Conservation (phyloP, 1,140 invertebrate genomes). For the Druon quercuslanigerum region DNA sequence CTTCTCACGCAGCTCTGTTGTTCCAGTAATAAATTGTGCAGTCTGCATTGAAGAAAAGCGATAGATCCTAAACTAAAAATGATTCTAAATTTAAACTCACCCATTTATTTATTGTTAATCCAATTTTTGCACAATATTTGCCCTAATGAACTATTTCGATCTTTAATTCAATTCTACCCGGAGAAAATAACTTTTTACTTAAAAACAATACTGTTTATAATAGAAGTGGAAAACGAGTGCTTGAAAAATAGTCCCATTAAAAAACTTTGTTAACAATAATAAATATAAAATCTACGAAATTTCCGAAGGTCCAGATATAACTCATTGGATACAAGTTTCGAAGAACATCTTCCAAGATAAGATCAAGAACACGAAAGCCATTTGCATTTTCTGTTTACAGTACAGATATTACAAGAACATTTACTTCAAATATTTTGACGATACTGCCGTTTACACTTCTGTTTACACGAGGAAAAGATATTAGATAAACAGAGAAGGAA, state of each 20-base stretch:
- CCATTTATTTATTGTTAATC: not conserved
- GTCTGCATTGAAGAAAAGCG: not conserved
- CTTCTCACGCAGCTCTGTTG: not conserved
- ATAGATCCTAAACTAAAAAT: slow-evolving; percentile 10
- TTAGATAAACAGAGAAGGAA: no score
- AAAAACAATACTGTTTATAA: not conserved
- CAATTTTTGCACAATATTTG: not conserved
- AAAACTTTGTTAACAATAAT: not conserved
- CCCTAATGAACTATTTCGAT: not conserved
- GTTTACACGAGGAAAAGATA: no score
- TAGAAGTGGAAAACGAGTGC: not conserved
- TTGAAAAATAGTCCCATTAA: not conserved
- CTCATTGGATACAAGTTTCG: not conserved
- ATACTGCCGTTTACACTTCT: not conserved
- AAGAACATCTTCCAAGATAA: not conserved
- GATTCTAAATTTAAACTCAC: slow-evolving; percentile 5
- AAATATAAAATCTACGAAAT: not conserved
- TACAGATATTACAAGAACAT: not conserved
- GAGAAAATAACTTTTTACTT: not conserved
- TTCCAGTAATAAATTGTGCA: slow-evolving; percentile 6
- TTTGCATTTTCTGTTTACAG: not conserved
- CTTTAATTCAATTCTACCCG: not conserved
- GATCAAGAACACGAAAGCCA: not conserved
- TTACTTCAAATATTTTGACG: not conserved
- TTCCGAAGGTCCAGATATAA: not conserved